Evolutionary conservation across 1,140 invertebrate species (phyloP).

Genomic region (Panagrolaimus sp.): DNA sequence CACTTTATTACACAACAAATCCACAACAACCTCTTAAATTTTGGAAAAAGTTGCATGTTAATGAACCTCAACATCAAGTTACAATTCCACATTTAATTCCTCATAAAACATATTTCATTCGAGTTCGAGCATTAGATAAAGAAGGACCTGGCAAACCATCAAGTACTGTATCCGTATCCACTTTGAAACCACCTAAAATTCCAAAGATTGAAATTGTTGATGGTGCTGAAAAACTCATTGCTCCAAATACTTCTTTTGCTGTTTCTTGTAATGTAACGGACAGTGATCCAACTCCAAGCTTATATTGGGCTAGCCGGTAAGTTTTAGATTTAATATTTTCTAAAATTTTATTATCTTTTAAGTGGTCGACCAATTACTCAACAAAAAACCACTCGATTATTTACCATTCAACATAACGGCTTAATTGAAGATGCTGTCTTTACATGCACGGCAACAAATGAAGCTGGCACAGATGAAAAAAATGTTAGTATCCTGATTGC

Average conservation of each 20-base stretch:
- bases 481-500: conserved; percentile 14
- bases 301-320: conserved; percentile 29
- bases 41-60: conserved; percentile 48
- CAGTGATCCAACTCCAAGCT: conserved; percentile 50
- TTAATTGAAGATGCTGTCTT: conserved; percentile 52
- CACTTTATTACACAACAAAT: conserved; percentile 58
- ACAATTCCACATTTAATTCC: conserved; percentile 45
- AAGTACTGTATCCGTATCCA: conserved; percentile 51
- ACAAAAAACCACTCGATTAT: conserved; percentile 10
- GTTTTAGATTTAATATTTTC: too few species aligned
- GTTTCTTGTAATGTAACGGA: conserved; percentile 53
- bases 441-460: conserved; percentile 57
- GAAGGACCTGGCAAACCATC: conserved; percentile 56
- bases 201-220: conserved; percentile 48
- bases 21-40: conserved; percentile 51
- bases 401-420: conserved; percentile 47
- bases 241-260: conserved; percentile 47
- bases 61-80: conserved; percentile 44
- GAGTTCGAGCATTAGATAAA: conserved; percentile 54
- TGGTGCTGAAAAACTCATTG: conserved; percentile 50
- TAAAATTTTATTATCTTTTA: conserved; percentile 14
- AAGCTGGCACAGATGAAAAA: conserved; percentile 52
- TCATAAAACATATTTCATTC: conserved; percentile 52
- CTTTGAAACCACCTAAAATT: conserved; percentile 51
- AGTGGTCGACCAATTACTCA: conserved; percentile 48